Percentiles rank a stretch among this genome's conserved stretches.
These are phyloP conservation scores for Actenoides lindsayi DNA, from an alignment of 2,113 vertebrate genomes.

Conservation along the genomic window DNA sequence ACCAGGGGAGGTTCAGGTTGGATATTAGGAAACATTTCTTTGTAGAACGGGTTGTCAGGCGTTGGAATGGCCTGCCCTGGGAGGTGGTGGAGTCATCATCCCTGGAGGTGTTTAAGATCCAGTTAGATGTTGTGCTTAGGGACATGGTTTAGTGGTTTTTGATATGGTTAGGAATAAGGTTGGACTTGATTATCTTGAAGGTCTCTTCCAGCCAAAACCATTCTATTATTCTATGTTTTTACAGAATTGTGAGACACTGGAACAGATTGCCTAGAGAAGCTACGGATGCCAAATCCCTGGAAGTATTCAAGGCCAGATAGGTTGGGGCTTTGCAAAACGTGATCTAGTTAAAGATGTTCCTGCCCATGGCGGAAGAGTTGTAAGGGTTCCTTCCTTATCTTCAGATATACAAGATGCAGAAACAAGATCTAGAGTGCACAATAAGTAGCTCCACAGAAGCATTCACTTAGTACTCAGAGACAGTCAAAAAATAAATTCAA, in stretches of 20 bases:
- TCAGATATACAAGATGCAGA: background rate
- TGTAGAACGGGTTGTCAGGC: no score
- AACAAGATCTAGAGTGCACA: background rate
- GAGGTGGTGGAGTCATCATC: no score
- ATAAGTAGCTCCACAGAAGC: background rate
- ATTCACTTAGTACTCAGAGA: background rate
- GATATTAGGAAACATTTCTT: no score
- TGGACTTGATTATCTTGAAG: no score
- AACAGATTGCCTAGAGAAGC: background rate
- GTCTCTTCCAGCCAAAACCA: no score
- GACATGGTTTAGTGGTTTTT: no score
- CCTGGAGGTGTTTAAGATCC: no score
- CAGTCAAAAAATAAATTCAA: background rate
- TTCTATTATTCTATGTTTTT: no score
- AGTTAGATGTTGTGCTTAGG: no score
- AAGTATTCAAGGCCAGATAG: background rate
- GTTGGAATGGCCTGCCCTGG: no score
- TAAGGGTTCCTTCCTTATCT: background rate
- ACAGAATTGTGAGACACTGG: background rate
- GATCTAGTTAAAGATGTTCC: background rate
- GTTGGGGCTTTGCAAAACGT: background rate
- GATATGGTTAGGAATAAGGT: no score
- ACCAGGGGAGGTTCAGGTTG: no score
- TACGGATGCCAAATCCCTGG: background rate
- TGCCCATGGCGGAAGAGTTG: accelerated